These are phyloP conservation scores for Tyrannus savana DNA, from an alignment of 2,113 vertebrate genomes.

Conservation along the genomic window DNA sequence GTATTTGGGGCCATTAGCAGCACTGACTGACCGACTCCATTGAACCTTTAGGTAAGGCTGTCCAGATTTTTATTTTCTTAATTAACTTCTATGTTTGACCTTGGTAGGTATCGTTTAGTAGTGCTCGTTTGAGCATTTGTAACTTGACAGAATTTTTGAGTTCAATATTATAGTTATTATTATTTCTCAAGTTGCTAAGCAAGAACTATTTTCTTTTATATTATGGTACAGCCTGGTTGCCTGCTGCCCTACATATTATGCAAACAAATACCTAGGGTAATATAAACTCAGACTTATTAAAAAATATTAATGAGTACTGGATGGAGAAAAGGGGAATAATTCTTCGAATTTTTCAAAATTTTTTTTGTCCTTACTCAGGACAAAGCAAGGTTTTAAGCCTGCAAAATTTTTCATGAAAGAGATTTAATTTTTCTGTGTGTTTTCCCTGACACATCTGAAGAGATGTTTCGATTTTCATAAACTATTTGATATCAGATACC, in stretches of 20 bases:
- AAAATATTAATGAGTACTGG: neutral
- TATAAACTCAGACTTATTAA: neutral
- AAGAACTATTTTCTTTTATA: neutral
- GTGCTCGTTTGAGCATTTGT: neutral
- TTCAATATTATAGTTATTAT: neutral
- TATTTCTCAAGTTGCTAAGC: neutral
- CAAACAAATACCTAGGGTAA: slow-evolving; percentile 1
- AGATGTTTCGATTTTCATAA: neutral
- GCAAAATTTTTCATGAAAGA: neutral
- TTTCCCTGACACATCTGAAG: neutral
- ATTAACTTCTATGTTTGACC: neutral
- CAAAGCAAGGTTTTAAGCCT: neutral
- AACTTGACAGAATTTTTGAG: neutral
- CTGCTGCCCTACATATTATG: slow-evolving; percentile 32
- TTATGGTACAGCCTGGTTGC: neutral
- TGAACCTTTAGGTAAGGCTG: slow-evolving; percentile 9
- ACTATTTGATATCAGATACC: neutral
- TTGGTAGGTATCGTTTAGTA: neutral
- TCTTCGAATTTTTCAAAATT: neutral
- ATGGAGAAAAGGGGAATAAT: neutral
- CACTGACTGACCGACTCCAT: neutral
- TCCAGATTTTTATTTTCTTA: neutral
- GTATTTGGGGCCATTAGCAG: neutral
- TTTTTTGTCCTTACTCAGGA: neutral
- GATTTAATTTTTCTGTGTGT: neutral